A percentile compares a stretch with the other conserved stretches of the same genome.
Conservation (phyloP, 2,888 invertebrate species). For the Acrocyrtus sp. region DNA sequence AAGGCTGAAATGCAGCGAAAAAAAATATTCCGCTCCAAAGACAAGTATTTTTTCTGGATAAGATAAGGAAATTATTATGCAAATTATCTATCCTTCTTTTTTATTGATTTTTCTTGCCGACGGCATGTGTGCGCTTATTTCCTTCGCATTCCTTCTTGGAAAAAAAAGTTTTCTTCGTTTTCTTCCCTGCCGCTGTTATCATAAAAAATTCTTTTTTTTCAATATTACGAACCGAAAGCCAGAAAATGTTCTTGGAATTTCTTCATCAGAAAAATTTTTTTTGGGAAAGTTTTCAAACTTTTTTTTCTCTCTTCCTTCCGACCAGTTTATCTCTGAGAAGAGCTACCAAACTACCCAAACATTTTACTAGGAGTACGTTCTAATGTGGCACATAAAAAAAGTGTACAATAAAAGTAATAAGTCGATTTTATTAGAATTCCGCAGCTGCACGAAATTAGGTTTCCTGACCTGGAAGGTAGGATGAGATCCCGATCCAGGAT, state of each 20-base stretch:
- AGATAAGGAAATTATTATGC: conserved; percentile 50
- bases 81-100: conserved; percentile 47
- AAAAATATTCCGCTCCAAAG: conserved; percentile 20
- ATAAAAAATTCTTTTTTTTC: not conserved
- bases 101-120: conserved; percentile 41
- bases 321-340: too few relatives aligned
- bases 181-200: not conserved
- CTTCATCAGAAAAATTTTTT: not conserved
- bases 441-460: conserved; percentile 17
- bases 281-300: not conserved
- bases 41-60: conserved; percentile 13
- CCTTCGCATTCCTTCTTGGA: not conserved
- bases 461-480: conserved; percentile 26
- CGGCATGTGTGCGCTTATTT: not conserved
- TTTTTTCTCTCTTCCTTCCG: not conserved
- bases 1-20: conserved; percentile 22
- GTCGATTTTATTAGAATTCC: conserved; percentile 33
- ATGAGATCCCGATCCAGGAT: too few relatives aligned
- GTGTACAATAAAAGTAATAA: conserved; percentile 10
- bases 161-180: not conserved
- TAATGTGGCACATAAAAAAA: not conserved
- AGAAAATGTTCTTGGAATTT: not conserved
- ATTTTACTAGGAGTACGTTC: too few relatives aligned
- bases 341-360: too few relatives aligned
- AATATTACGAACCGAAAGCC: not conserved